phyloP scores from a whole-genome alignment of 2,888 invertebrate genomes.

The Acleris laterana region DNA sequence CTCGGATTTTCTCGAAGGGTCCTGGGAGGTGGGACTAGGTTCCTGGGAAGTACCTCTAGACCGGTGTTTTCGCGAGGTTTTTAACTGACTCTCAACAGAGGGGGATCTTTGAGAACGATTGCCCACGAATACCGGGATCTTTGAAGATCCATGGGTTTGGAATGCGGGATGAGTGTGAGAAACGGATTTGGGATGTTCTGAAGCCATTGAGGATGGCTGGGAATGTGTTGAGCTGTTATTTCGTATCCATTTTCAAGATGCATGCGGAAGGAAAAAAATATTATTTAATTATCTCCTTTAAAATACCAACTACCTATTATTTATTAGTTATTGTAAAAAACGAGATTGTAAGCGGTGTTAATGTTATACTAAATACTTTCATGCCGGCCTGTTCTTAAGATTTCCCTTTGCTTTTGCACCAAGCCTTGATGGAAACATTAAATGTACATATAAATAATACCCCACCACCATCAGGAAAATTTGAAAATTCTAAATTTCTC shows the following conservation, averaged over 20 bases:
- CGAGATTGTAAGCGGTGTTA: conserved; percentile 47
- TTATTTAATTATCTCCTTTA: conserved; percentile 50
- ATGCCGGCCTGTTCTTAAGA: conserved; percentile 45
- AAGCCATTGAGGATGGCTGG: conserved; percentile 81
- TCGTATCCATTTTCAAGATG: conserved; percentile 68
- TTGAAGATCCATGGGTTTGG: conserved; percentile 87
- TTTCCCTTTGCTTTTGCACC: neutral
- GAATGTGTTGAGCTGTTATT: conserved; percentile 80
- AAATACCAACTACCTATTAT: conserved; percentile 41
- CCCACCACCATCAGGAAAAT: conserved; percentile 31
- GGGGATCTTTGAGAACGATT: conserved; percentile 84
- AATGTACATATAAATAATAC: conserved; percentile 12
- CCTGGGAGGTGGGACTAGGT: conserved; percentile 78
- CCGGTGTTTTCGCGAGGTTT: conserved; percentile 62
- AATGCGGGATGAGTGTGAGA: conserved; percentile 82
- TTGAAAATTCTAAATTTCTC: conserved; percentile 10
- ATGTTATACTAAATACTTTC: conserved; percentile 43
- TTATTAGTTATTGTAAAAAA: conserved; percentile 54
- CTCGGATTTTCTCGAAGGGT: conserved; percentile 77
- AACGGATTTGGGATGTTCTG: conserved; percentile 76
- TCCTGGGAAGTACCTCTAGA: conserved; percentile 75
- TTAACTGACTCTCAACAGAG: conserved; percentile 70
- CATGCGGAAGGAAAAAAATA: conserved; percentile 73
- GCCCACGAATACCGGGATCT: conserved; percentile 90
- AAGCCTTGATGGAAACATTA: conserved; percentile 13